These are phyloP conservation scores for Drosophila nannoptera DNA, from an alignment of 1,140 invertebrate genomes.

Conservation along the genomic window DNA sequence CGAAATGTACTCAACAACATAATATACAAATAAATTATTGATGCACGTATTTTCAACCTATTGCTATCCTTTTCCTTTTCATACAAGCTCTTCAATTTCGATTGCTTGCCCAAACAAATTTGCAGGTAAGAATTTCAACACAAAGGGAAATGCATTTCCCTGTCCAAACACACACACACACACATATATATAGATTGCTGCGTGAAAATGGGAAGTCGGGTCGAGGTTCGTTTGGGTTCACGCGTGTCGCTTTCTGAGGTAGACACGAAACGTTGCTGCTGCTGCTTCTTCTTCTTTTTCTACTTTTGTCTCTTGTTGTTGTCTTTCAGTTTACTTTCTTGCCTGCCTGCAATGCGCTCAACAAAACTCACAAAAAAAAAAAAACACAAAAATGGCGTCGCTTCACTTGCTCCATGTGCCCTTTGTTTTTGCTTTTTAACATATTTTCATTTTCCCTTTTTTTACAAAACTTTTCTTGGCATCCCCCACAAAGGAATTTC, in stretches of 20 bases:
- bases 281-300: conserved; percentile 2
- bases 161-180: not conserved
- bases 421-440: conserved; percentile 14
- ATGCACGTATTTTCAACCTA: not conserved
- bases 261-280: conserved; percentile 25
- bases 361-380: conserved; percentile 17
- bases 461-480: not conserved
- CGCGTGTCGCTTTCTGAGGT: conserved; percentile 19
- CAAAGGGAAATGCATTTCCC: conserved; percentile 6
- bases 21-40: not conserved
- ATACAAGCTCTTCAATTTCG: not conserved
- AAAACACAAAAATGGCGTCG: conserved; percentile 35
- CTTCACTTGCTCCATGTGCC: conserved; percentile 37
- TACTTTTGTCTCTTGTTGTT: conserved; percentile 1
- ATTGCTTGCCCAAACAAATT: not conserved
- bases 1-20: no score
- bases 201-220: conserved; percentile 10
- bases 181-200: not conserved
- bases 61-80: not conserved
- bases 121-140: not conserved
- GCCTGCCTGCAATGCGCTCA: conserved; percentile 29
- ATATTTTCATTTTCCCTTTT: not conserved
- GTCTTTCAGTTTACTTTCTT: conserved; percentile 21
- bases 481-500: not conserved
- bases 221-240: conserved; percentile 38